Percentiles rank a stretch among this genome's conserved stretches.
These are phyloP conservation scores for Heliconius sara DNA, from an alignment of 2,888 invertebrate species.

Conservation along the genomic window DNA sequence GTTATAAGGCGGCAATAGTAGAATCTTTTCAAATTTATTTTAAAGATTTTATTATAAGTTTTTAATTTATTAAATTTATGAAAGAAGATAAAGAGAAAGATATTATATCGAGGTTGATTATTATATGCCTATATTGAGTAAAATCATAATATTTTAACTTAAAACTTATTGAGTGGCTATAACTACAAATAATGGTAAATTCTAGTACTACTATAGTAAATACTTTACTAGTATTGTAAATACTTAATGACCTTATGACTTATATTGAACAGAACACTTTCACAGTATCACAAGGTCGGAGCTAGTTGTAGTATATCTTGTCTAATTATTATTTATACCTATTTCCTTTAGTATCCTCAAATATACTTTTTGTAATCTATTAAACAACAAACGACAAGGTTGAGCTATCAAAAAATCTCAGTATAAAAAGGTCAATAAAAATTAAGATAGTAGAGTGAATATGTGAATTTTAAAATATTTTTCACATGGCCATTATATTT, in stretches of 20 bases:
- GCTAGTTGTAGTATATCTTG: not conserved
- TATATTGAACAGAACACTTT: conserved; percentile 29
- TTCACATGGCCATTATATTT: not conserved
- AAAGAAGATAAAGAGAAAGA: too few relatives aligned
- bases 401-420: not conserved
- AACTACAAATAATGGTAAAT: not conserved
- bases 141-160: too few relatives aligned
- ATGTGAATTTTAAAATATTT: not conserved
- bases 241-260: conserved; percentile 26
- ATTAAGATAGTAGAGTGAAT: not conserved
- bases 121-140: not conserved
- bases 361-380: not conserved
- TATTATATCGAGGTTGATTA: not conserved
- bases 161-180: not conserved
- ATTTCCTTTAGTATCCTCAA: not conserved
- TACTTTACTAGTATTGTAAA: too few relatives aligned
- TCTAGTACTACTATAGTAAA: too few relatives aligned
- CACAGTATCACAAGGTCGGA: conserved; percentile 22
- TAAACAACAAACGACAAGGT: not conserved
- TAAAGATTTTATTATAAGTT: not conserved
- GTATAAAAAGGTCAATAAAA: not conserved
- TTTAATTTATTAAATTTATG: not conserved
- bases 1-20: too few relatives aligned
- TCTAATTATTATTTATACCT: not conserved
- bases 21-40: not conserved